phyloP scores from a whole-genome alignment of 2,888 invertebrate genomes.

The Idaea dimidiata region DNA sequence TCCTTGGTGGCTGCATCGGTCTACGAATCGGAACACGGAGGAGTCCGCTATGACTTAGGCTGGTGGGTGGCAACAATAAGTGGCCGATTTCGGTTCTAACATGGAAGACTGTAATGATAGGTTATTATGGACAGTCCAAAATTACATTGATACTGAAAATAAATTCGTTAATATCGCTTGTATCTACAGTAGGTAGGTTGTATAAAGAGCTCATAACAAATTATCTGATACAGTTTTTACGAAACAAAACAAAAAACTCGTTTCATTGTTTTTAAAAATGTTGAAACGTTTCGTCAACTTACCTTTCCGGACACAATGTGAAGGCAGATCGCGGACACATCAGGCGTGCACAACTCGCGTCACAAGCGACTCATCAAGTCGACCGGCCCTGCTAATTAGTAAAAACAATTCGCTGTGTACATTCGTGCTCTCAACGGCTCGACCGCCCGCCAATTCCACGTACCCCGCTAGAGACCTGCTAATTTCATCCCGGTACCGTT shows the following conservation, averaged over 20 bases:
- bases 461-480: constrained; percentile 78
- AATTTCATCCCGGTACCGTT: constrained; percentile 77
- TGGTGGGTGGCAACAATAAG: too few relatives aligned
- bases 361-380: constrained; percentile 63
- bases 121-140: too few relatives aligned
- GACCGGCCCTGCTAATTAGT: constrained; percentile 72
- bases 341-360: constrained; percentile 21
- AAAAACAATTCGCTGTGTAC: constrained; percentile 75
- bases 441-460: constrained; percentile 79
- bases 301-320: constrained; percentile 34
- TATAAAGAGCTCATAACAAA: constrained; percentile 17
- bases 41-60: too few relatives aligned
- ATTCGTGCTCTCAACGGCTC: constrained; percentile 63
- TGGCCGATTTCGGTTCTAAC: too few relatives aligned
- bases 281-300: constrained; percentile 33
- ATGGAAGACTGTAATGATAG: too few relatives aligned
- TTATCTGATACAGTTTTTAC: constrained; percentile 31
- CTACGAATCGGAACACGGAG: too few relatives aligned
- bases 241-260: constrained; percentile 31
- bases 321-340: constrained; percentile 22
- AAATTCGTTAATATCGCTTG: too few relatives aligned
- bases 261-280: constrained; percentile 48
- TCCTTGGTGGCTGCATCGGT: too few relatives aligned
- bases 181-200: neutral
- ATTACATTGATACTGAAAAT: too few relatives aligned